These are phyloP conservation scores for Euthynnus affinis DNA, from an alignment of 2,797 vertebrate species.

Conservation along the genomic window DNA sequence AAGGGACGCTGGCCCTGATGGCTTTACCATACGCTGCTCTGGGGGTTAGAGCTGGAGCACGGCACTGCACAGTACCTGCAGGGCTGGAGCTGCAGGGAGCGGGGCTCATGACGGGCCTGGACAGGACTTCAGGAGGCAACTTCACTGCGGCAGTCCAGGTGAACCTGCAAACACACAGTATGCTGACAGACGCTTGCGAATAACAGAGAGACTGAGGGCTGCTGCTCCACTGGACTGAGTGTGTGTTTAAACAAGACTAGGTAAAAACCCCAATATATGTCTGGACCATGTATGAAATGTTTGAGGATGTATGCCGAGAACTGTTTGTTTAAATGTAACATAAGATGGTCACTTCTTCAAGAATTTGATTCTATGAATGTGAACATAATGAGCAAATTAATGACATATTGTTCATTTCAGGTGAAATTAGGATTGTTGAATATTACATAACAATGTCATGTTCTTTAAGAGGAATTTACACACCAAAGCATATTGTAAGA, in stretches of 20 bases:
- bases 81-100: slow-evolving; percentile 19
- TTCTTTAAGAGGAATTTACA: too few relatives aligned
- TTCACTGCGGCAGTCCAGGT: slow-evolving; percentile 31
- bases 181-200: slow-evolving; percentile 1
- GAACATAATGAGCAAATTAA: too few relatives aligned
- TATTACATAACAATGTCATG: too few relatives aligned
- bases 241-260: not conserved
- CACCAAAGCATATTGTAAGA: too few relatives aligned
- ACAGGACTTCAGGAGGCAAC: slow-evolving; percentile 8
- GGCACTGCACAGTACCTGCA: slow-evolving; percentile 30
- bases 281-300: too few relatives aligned
- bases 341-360: too few relatives aligned
- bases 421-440: too few relatives aligned
- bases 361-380: too few relatives aligned
- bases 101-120: not conserved
- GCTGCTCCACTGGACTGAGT: not conserved
- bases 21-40: slow-evolving; percentile 66
- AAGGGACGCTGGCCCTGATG: slow-evolving; percentile 62
- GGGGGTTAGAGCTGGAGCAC: slow-evolving; percentile 53
- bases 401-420: too few relatives aligned
- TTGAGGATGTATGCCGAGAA: too few relatives aligned
- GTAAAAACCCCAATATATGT: too few relatives aligned
- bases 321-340: too few relatives aligned
- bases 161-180: slow-evolving; percentile 43
- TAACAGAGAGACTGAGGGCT: slow-evolving; percentile 9